Conservation (phyloP, 2,113 vertebrate genomes). For the Candoia aspera region DNA sequence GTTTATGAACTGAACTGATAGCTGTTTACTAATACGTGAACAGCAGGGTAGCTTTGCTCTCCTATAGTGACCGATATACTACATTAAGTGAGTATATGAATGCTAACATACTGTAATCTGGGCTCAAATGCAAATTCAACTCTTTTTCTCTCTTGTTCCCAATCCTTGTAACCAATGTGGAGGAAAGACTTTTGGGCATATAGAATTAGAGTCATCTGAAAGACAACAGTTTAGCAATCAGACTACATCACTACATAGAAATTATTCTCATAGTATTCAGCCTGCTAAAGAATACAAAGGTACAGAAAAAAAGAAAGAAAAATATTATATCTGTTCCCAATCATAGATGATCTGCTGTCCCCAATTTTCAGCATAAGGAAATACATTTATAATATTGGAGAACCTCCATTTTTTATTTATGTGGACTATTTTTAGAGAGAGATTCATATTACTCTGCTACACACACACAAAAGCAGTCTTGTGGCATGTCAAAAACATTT, state of each 20-base stretch:
- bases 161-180: neutral
- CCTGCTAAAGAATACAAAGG: neutral
- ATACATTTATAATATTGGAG: neutral
- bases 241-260: neutral
- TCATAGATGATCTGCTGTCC: neutral
- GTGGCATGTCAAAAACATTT: neutral
- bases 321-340: neutral
- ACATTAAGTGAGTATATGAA: neutral
- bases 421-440: neutral
- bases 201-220: neutral
- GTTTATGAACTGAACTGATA: neutral
- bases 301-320: neutral
- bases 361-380: neutral
- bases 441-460: neutral
- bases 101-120: neutral
- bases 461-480: neutral
- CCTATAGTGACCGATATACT: neutral
- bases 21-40: neutral
- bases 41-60: neutral
- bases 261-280: neutral
- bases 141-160: neutral
- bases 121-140: neutral
- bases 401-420: neutral
- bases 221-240: neutral
- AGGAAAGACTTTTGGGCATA: neutral